These are phyloP conservation scores for Darevskia mixta DNA, from an alignment of 2,797 vertebrate genomes.

Conservation along the genomic window DNA sequence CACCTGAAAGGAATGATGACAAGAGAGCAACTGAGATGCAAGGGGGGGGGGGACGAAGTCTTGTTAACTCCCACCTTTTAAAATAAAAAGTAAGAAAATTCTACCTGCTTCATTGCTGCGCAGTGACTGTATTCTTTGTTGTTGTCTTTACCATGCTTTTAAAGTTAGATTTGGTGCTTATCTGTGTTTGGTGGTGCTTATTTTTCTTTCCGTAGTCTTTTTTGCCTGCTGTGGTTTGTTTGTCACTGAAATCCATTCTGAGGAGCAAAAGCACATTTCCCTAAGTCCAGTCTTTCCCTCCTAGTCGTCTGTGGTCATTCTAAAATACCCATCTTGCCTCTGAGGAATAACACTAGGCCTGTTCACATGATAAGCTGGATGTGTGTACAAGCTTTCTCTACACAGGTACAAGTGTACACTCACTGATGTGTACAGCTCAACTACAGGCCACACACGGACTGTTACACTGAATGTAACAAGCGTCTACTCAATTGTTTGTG, in stretches of 20 bases:
- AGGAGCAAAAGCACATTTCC: not conserved
- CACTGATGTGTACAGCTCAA: too few species aligned
- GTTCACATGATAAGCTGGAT: too few species aligned
- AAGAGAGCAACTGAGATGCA: conserved; percentile 23
- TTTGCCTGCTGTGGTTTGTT: not conserved
- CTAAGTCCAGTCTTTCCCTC: conserved; percentile 5
- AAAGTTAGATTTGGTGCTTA: not conserved
- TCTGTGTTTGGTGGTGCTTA: not conserved
- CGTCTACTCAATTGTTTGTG: too few species aligned
- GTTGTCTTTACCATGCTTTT: conserved; percentile 56
- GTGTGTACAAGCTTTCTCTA: too few species aligned
- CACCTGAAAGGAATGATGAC: not conserved
- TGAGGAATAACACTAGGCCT: conserved; percentile 9
- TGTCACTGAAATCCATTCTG: conserved; percentile 20
- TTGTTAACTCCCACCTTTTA: conserved; percentile 55
- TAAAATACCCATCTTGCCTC: conserved; percentile 60
- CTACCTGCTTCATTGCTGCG: conserved; percentile 58
- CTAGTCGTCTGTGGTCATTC: not conserved
- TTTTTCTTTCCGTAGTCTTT: conserved; percentile 6
- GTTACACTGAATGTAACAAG: too few species aligned
- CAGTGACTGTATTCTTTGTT: conserved; percentile 26
- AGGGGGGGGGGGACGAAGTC: conserved; percentile 11
- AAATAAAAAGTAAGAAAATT: conserved; percentile 75
- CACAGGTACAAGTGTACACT: too few species aligned
- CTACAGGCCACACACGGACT: too few species aligned